phyloP scores from a whole-genome alignment of 2,888 invertebrate genomes.

The Oscheius onirici region DNA sequence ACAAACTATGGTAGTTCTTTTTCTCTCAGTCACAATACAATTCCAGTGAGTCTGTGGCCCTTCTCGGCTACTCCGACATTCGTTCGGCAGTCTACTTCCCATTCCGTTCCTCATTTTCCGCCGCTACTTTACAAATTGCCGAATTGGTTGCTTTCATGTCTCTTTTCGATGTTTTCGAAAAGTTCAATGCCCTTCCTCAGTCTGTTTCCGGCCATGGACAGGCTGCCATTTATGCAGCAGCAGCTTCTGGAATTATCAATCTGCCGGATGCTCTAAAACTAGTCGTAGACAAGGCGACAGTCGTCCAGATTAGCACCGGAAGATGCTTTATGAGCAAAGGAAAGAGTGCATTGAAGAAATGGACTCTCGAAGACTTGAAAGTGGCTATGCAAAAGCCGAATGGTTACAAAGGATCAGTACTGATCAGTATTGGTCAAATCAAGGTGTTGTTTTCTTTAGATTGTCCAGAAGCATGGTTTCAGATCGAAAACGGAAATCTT shows the following conservation, averaged over 20 bases:
- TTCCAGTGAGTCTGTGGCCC: constrained; percentile 31
- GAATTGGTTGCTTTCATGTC: constrained; percentile 41
- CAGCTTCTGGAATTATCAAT: constrained; percentile 39
- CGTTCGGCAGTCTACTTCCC: constrained; percentile 48
- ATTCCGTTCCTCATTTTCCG: constrained; percentile 40
- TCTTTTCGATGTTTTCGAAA: constrained; percentile 36
- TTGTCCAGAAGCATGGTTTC: too few species aligned
- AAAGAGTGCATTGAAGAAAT: constrained; percentile 31
- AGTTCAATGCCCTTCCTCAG: constrained; percentile 36
- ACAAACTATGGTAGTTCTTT: neutral
- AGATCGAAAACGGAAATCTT: neutral
- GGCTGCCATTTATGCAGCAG: constrained; percentile 37
- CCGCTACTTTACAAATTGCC: constrained; percentile 37
- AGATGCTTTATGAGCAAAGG: constrained; percentile 28
- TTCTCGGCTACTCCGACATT: constrained; percentile 39
- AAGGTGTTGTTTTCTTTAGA: too few species aligned
- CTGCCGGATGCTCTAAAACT: constrained; percentile 39
- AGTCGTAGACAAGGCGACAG: constrained; percentile 28
- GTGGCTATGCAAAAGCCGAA: neutral
- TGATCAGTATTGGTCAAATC: neutral
- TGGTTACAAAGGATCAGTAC: neutral
- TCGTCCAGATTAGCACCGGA: constrained; percentile 33
- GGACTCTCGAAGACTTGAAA: constrained; percentile 33
- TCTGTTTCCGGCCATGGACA: constrained; percentile 38
- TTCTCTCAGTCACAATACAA: neutral